Conservation (phyloP, 2,113 vertebrate genomes). For the Oreochromis aureus region DNA sequence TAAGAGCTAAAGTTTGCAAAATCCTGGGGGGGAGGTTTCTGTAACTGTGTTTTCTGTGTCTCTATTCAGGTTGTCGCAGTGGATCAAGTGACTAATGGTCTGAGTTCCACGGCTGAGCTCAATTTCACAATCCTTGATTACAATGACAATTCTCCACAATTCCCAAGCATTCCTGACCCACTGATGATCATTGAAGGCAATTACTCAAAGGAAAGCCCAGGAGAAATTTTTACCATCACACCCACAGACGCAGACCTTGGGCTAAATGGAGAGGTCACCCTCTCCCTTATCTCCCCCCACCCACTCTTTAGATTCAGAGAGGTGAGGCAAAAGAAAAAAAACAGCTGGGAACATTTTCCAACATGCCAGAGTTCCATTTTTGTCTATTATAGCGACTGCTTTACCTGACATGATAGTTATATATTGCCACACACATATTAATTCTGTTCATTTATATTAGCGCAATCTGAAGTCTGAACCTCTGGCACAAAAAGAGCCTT, state of each 20-base stretch:
- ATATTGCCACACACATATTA: neutral
- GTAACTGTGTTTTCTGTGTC: neutral
- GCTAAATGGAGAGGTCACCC: constrained; percentile 61
- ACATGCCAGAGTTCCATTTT: neutral
- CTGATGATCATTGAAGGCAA: constrained; percentile 55
- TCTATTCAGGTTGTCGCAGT: constrained; percentile 70
- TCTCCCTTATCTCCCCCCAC: constrained; percentile 45
- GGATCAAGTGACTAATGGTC: constrained; percentile 54
- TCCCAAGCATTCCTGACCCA: constrained; percentile 54
- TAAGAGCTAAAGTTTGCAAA: neutral
- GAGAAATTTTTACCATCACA: constrained; percentile 31
- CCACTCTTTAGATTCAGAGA: constrained; percentile 60
- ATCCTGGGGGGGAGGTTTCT: neutral
- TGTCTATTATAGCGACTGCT: neutral
- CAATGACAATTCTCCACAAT: constrained; percentile 80
- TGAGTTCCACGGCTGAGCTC: constrained; percentile 68
- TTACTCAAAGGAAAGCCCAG: constrained; percentile 16
- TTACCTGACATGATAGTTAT: neutral
- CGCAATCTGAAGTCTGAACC: neutral
- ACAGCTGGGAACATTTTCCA: neutral
- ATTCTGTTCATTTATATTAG: neutral
- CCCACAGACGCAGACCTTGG: constrained; percentile 70
- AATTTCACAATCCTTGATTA: constrained; percentile 72
- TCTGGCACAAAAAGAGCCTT: neutral
- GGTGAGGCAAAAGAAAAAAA: constrained; percentile 42